Evolutionary conservation across 23 tunicate genomes (phyloP).

Genomic region (Diplosoma virens): DNA sequence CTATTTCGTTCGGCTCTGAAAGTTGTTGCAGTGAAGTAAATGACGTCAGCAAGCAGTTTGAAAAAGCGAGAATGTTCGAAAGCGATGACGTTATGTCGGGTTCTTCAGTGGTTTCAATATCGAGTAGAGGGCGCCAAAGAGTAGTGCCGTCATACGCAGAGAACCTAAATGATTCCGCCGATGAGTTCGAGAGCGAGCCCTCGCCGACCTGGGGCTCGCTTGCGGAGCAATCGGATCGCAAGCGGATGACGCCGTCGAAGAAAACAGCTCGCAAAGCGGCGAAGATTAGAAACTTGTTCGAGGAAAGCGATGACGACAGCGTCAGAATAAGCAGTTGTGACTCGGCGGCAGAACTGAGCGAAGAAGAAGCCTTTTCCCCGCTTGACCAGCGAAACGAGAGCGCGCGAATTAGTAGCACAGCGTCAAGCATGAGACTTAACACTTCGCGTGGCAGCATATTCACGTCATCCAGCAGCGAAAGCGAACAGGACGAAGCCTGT

Average conservation of each 20-base stretch:
- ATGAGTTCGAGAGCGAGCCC: conserved; percentile 2
- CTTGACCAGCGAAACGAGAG: neutral
- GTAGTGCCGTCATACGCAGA: conserved; percentile 23
- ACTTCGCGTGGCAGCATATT: neutral
- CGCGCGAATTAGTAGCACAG: neutral
- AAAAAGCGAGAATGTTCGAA: neutral
- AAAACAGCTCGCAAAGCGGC: neutral
- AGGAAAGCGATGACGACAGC: conserved; percentile 4
- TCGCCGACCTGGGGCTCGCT: neutral
- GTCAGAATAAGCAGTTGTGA: neutral
- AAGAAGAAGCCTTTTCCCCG: neutral
- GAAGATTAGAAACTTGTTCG: neutral
- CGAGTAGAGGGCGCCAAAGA: conserved; percentile 24
- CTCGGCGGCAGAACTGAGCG: neutral
- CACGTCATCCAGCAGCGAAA: neutral
- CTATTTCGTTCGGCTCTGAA: neutral
- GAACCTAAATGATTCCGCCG: neutral
- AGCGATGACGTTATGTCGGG: neutral
- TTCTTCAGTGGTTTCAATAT: neutral
- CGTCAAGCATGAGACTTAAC: neutral
- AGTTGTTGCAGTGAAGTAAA: neutral
- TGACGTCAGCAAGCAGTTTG: neutral
- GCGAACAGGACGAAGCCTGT: neutral
- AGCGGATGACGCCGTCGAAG: neutral
- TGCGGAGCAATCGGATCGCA: neutral